Percentiles rank a stretch among this genome's conserved stretches.
Conservation (phyloP, 1,140 invertebrate genomes). For the Muscidifurax raptorellus region DNA sequence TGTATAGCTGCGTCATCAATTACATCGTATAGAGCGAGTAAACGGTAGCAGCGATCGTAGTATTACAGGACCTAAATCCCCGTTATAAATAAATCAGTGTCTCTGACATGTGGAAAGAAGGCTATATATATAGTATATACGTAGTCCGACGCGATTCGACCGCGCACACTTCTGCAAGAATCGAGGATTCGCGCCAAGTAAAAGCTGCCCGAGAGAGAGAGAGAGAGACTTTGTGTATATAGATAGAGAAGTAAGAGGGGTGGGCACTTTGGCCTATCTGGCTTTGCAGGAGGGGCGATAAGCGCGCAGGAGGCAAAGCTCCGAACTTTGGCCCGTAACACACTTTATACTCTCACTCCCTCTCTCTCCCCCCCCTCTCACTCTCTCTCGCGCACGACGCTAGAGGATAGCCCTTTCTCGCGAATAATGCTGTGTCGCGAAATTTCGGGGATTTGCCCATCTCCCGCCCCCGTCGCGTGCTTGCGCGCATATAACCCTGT, state of each 20-base stretch:
- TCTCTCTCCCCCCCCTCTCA: too few species aligned
- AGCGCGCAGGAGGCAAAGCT: not conserved
- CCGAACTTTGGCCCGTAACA: not conserved
- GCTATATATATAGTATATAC: not conserved
- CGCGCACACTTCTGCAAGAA: not conserved
- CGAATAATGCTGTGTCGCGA: conserved; percentile 1
- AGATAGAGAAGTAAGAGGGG: not conserved
- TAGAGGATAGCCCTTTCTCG: not conserved
- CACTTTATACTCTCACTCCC: too few species aligned
- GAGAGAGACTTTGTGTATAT: not conserved
- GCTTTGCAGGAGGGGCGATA: not conserved
- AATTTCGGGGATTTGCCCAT: not conserved
- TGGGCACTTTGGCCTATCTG: not conserved
- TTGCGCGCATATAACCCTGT: too few species aligned
- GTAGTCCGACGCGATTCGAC: not conserved
- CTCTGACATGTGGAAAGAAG: not conserved
- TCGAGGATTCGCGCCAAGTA: not conserved
- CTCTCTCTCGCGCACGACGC: too few species aligned
- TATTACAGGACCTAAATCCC: not conserved
- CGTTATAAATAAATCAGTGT: conserved; percentile 34
- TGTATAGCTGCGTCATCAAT: conserved; percentile 18
- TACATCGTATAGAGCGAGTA: not conserved
- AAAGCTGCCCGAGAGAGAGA: not conserved
- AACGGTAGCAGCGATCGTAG: not conserved
- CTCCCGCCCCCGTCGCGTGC: too few species aligned